Conservation (phyloP, 2,797 vertebrate species). For the Urocyon cinereoargenteus region DNA sequence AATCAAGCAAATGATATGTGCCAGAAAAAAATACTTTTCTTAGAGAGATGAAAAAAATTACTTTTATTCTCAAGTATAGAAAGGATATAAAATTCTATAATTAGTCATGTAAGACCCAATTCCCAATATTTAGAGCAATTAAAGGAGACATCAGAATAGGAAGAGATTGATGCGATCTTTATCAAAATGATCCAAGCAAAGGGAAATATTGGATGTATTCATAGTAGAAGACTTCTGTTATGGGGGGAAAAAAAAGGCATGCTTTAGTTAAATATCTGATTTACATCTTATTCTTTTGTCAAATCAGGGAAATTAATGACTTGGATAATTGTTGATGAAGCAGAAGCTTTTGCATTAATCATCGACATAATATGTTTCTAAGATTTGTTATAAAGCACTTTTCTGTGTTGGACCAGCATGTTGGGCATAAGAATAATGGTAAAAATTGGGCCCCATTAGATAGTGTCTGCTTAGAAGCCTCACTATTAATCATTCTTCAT, state of each 20-base stretch:
- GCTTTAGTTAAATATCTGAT: slow-evolving; percentile 65
- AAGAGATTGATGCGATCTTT: not conserved
- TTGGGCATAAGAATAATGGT: slow-evolving; percentile 28
- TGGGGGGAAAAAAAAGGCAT: not conserved
- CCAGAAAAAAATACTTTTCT: not conserved
- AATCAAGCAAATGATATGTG: not conserved
- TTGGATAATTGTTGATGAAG: slow-evolving; percentile 52
- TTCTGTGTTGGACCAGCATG: not conserved
- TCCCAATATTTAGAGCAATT: not conserved
- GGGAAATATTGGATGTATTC: not conserved
- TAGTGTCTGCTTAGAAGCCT: not conserved
- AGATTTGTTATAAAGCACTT: slow-evolving; percentile 44
- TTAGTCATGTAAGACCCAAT: not conserved
- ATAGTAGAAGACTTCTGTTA: not conserved
- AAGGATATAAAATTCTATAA: not conserved
- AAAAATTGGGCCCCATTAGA: not conserved
- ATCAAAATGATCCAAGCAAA: slow-evolving; percentile 25
- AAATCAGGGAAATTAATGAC: slow-evolving; percentile 67
- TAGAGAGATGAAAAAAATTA: not conserved
- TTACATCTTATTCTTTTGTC: slow-evolving; percentile 59
- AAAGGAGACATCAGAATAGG: not conserved
- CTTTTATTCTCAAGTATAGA: slow-evolving; percentile 33
- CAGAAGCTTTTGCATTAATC: slow-evolving; percentile 56
- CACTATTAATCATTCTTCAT: not conserved
- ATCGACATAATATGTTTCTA: slow-evolving; percentile 34